These are phyloP conservation scores for Cardinalis cardinalis DNA, from an alignment of 2,113 vertebrate genomes.

Conservation along the genomic window DNA sequence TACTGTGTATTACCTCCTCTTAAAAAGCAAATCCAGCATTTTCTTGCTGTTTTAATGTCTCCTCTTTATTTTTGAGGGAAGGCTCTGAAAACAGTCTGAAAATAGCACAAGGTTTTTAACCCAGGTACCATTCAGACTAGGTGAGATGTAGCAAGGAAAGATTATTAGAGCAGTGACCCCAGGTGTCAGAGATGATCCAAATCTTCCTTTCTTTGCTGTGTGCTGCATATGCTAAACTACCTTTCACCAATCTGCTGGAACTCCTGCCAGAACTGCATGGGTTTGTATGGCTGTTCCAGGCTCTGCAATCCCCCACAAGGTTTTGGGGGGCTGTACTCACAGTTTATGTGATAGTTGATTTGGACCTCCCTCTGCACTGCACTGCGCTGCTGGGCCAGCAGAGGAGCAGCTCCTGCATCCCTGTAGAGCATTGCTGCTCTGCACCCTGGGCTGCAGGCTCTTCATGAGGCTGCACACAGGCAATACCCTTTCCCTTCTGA, in stretches of 20 bases:
- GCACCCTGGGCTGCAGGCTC: not conserved
- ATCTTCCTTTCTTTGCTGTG: not conserved
- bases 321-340: not conserved
- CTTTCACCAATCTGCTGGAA: not conserved
- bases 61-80: not conserved
- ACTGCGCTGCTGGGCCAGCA: not conserved
- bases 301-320: not conserved
- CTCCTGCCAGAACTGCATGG: not conserved
- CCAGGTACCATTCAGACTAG: not conserved
- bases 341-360: fast-evolving
- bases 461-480: not conserved
- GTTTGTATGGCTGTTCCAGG: not conserved
- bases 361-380: not conserved
- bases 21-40: not conserved
- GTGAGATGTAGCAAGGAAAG: not conserved
- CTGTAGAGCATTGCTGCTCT: not conserved
- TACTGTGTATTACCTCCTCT: not conserved
- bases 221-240: not conserved
- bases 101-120: not conserved
- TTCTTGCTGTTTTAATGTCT: not conserved
- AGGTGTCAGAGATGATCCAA: not conserved
- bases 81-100: not conserved
- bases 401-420: not conserved
- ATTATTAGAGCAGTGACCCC: not conserved
- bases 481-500: not conserved